Evolutionary conservation across 2,888 invertebrate species (phyloP).

Genomic region (Erannis defoliaria): DNA sequence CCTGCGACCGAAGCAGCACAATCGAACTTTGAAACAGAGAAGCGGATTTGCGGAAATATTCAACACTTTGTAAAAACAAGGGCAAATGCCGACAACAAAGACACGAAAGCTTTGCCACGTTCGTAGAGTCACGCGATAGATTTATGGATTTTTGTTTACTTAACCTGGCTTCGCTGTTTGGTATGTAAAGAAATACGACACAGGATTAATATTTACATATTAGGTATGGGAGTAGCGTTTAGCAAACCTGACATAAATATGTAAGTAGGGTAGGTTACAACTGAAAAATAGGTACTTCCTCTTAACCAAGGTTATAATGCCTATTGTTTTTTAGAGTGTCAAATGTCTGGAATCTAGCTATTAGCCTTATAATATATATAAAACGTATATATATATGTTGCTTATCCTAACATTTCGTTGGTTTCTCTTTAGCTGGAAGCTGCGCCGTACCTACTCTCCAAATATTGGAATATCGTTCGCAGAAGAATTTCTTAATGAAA

Average conservation of each 20-base stretch:
- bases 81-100: constrained; percentile 56
- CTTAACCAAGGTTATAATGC: background rate
- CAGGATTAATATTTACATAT: constrained; percentile 5
- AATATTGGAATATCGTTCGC: constrained; percentile 53
- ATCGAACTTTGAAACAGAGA: constrained; percentile 58
- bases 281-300: background rate
- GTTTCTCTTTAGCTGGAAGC: constrained; percentile 36
- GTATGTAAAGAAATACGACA: constrained; percentile 15
- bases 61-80: constrained; percentile 59
- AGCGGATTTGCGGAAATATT: constrained; percentile 63
- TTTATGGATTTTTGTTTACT: constrained; percentile 61
- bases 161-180: constrained; percentile 20
- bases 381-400: background rate
- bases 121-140: constrained; percentile 73
- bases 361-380: constrained; percentile 8
- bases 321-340: background rate
- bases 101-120: constrained; percentile 53
- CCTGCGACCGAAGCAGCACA: constrained; percentile 60
- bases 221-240: background rate
- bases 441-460: constrained; percentile 29
- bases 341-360: background rate
- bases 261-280: background rate
- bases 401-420: constrained; percentile 1
- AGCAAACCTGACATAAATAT: background rate
- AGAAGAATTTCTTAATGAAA: constrained; percentile 63